These are phyloP conservation scores for Anthonomus grandis DNA, from an alignment of 1,140 invertebrate species.

Conservation along the genomic window DNA sequence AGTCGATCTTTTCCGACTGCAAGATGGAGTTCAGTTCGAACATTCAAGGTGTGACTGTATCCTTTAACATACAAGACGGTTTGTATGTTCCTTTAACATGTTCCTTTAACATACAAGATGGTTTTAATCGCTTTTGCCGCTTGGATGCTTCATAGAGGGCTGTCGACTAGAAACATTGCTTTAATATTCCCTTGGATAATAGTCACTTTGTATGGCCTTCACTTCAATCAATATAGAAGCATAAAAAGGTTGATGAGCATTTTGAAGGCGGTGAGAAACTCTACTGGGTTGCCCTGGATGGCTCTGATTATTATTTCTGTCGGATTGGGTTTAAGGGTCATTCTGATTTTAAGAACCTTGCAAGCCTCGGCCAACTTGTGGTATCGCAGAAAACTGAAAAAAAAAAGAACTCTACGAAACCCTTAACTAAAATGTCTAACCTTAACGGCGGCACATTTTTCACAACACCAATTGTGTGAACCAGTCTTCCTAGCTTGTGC, in stretches of 20 bases:
- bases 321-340: constrained; percentile 25
- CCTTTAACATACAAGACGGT: too few relatives aligned
- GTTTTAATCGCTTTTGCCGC: constrained; percentile 23
- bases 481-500: too few relatives aligned
- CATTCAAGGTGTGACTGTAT: constrained; percentile 27
- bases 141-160: constrained; percentile 29
- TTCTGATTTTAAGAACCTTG: constrained; percentile 30
- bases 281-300: constrained; percentile 27
- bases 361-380: constrained; percentile 34
- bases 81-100: background rate
- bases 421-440: constrained; percentile 12
- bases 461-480: too few relatives aligned
- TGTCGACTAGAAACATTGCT: constrained; percentile 26
- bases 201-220: constrained; percentile 25
- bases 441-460: too few relatives aligned
- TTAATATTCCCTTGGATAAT: constrained; percentile 30
- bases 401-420: constrained; percentile 33
- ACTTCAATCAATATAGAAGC: constrained; percentile 33
- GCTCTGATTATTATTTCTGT: constrained; percentile 25
- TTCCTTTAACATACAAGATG: constrained; percentile 30
- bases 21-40: constrained; percentile 28
- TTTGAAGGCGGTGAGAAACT: constrained; percentile 22
- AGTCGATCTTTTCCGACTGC: constrained; percentile 28
- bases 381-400: constrained; percentile 33
- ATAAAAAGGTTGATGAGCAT: constrained; percentile 21